These are phyloP conservation scores for Dromius quadrimaculatus DNA, from an alignment of 2,888 invertebrate species.

Conservation along the genomic window DNA sequence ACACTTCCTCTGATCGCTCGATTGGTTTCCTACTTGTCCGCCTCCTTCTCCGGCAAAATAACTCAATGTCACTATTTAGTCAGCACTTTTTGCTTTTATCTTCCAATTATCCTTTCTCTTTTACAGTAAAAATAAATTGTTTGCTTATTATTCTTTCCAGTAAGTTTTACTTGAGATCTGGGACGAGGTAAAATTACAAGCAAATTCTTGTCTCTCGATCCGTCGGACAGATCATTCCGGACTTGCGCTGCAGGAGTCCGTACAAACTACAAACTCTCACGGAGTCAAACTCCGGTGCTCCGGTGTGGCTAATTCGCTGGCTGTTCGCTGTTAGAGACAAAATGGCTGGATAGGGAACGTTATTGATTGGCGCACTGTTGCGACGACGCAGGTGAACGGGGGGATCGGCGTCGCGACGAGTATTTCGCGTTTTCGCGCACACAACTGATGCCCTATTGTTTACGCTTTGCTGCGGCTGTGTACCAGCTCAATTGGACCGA, in stretches of 20 bases:
- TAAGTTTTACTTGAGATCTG: too few species aligned
- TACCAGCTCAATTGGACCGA: slow-evolving; percentile 8
- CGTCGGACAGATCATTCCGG: too few species aligned
- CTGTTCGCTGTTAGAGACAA: slow-evolving; percentile 62
- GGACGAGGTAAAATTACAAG: too few species aligned
- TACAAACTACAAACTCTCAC: too few species aligned
- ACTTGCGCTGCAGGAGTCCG: too few species aligned
- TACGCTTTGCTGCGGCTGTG: slow-evolving; percentile 39
- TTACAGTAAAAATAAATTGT: slow-evolving; percentile 6
- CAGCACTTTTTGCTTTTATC: slow-evolving; percentile 58
- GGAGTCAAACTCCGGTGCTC: too few species aligned
- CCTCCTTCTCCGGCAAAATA: slow-evolving; percentile 54
- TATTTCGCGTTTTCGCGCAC: slow-evolving; percentile 42
- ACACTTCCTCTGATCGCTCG: slow-evolving; percentile 63
- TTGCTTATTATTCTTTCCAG: slow-evolving; percentile 22
- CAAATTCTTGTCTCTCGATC: too few species aligned
- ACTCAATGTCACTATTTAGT: slow-evolving; percentile 58
- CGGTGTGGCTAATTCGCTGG: slow-evolving; percentile 43
- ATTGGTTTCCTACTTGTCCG: slow-evolving; percentile 61
- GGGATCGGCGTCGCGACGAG: slow-evolving; percentile 52
- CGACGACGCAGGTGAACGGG: slow-evolving; percentile 63
- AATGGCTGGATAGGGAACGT: slow-evolving; percentile 66
- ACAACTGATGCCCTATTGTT: slow-evolving; percentile 44
- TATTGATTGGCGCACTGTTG: slow-evolving; percentile 65
- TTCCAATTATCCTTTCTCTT: slow-evolving; percentile 34